Evolutionary conservation across 1,140 invertebrate genomes (phyloP).

Genomic region (Drosophila serrata): DNA sequence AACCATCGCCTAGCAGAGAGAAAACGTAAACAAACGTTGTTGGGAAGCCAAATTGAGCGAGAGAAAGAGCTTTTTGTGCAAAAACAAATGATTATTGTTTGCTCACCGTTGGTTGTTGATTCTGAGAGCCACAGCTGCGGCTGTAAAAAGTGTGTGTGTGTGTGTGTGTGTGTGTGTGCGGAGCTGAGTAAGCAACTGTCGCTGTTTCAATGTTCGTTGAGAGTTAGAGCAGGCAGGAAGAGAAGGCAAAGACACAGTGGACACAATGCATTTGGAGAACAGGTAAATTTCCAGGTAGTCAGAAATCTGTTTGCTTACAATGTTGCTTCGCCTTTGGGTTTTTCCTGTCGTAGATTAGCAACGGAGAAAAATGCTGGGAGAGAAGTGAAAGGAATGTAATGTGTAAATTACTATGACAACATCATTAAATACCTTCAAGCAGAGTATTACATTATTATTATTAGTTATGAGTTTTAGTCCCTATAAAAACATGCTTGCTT

Average conservation of each 20-base stretch:
- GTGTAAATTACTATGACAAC: neutral
- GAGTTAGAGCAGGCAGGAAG: conserved; percentile 44
- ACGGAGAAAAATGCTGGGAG: neutral
- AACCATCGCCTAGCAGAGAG: conserved; percentile 10
- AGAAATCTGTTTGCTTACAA: neutral
- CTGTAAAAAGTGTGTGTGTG: neutral
- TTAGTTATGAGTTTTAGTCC: no score
- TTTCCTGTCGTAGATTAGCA: conserved; percentile 3
- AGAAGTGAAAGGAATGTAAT: neutral
- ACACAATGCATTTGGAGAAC: neutral
- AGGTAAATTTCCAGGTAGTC: conserved; percentile 22
- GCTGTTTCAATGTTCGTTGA: conserved; percentile 72
- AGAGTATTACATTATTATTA: no score
- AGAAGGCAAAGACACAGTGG: conserved; percentile 21
- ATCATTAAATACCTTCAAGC: no score
- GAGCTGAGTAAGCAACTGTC: conserved; percentile 40
- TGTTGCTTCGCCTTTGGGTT: neutral
- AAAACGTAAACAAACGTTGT: conserved; percentile 43
- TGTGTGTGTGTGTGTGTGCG: neutral
- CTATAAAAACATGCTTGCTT: no score
- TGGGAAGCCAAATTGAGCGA: conserved; percentile 4
- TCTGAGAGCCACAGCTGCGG: conserved; percentile 62
- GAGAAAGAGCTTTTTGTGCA: conserved; percentile 29
- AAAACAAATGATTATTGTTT: conserved; percentile 62
- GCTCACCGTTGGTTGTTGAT: conserved; percentile 61